A percentile compares a stretch with the other conserved stretches of the same genome.
phyloP scores from a whole-genome alignment of 1,140 invertebrate species.

The Drosophila kepulauana region DNA sequence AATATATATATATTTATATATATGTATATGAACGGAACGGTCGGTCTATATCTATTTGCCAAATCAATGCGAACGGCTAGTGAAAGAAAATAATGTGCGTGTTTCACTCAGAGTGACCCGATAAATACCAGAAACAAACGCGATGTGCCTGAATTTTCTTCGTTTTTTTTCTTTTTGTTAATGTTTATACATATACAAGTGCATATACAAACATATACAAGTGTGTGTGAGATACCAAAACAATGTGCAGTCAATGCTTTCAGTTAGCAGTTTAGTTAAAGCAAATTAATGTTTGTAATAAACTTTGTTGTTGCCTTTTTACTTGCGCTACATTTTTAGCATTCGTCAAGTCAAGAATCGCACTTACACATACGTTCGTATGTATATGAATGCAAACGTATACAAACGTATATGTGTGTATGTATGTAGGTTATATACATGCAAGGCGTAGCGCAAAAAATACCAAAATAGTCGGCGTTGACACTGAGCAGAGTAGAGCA shows the following conservation, averaged over 20 bases:
- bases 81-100: constrained; percentile 22
- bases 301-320: constrained; percentile 17
- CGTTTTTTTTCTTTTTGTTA: constrained; percentile 15
- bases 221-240: constrained; percentile 20
- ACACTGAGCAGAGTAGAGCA: constrained; percentile 43
- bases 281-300: constrained; percentile 27
- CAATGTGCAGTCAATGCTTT: constrained; percentile 34
- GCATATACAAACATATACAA: neutral
- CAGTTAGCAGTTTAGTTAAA: constrained; percentile 20
- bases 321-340: constrained; percentile 40
- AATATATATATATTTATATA: constrained; percentile 21
- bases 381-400: constrained; percentile 1
- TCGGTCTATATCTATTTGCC: constrained; percentile 30
- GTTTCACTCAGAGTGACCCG: constrained; percentile 48
- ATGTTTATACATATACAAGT: constrained; percentile 25
- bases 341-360: constrained; percentile 38
- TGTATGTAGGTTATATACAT: constrained; percentile 55
- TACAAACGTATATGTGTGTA: constrained; percentile 9
- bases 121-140: constrained; percentile 38
- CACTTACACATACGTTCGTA: constrained; percentile 28
- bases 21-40: constrained; percentile 16
- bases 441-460: constrained; percentile 58
- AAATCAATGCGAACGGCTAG: constrained; percentile 35
- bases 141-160: constrained; percentile 19
- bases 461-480: constrained; percentile 59